Conservation (phyloP, 2,888 invertebrate genomes). For the Cordylochernes scorpioides region DNA sequence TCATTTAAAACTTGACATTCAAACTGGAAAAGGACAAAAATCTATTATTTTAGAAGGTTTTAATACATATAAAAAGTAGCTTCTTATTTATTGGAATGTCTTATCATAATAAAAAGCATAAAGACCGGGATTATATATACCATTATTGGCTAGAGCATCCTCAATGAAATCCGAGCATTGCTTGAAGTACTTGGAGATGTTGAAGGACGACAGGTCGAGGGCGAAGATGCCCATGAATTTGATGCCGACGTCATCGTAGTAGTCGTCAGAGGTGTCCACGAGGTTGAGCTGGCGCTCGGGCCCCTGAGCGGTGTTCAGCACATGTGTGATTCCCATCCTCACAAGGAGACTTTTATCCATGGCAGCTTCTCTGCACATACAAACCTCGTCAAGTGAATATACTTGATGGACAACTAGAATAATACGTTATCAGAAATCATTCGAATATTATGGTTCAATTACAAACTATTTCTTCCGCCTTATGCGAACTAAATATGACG, state of each 20-base stretch:
- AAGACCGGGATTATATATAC: background rate
- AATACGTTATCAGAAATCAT: no score
- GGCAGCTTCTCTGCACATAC: conserved; percentile 21
- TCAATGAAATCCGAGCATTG: conserved; percentile 24
- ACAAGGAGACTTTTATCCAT: conserved; percentile 19
- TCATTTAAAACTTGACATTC: no score
- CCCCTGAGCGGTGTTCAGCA: conserved; percentile 25
- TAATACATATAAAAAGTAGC: background rate
- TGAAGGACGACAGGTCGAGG: conserved; percentile 22
- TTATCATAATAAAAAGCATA: background rate
- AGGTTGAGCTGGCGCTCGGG: conserved; percentile 19
- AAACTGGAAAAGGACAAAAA: no score
- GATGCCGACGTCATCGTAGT: conserved; percentile 19
- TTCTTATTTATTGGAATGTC: background rate
- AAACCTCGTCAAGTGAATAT: background rate
- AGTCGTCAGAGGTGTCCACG: conserved; percentile 20
- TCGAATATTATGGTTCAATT: no score
- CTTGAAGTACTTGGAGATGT: conserved; percentile 22
- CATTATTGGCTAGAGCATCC: conserved; percentile 17
- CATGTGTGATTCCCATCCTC: conserved; percentile 23
- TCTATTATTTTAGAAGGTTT: no score
- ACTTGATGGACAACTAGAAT: no score
- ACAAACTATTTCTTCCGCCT: no score
- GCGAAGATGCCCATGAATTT: conserved; percentile 24
- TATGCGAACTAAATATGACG: no score